These are phyloP conservation scores for Chionodraco myersi DNA, from an alignment of 2,113 vertebrate genomes.

Conservation along the genomic window DNA sequence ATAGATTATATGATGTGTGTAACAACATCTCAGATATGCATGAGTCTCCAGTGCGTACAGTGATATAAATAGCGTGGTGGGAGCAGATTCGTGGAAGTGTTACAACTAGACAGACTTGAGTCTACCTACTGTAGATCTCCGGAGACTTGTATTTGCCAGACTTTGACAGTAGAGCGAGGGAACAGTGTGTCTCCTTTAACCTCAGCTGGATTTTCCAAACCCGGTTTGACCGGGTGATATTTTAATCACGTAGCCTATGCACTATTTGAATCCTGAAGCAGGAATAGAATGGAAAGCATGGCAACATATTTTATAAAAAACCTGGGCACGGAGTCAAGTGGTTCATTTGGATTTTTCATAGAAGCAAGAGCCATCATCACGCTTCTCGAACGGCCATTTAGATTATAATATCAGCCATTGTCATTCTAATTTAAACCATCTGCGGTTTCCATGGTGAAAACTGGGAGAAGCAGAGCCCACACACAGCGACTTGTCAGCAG, in stretches of 20 bases:
- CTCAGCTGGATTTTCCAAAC: constrained; percentile 35
- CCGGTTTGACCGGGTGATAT: constrained; percentile 44
- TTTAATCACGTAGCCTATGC: constrained; percentile 10
- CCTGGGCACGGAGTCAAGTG: constrained; percentile 35
- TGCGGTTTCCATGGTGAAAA: constrained; percentile 77
- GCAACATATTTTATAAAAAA: no score
- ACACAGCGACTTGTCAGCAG: constrained; percentile 60
- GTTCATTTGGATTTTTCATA: constrained; percentile 24
- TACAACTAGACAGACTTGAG: constrained; percentile 47
- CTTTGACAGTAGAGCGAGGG: constrained; percentile 34
- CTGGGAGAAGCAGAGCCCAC: constrained; percentile 62
- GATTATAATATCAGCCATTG: constrained; percentile 67
- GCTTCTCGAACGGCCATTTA: constrained; percentile 41
- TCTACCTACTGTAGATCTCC: constrained; percentile 29
- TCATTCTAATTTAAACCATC: constrained; percentile 66
- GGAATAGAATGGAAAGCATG: background rate
- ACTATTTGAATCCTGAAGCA: constrained; percentile 10
- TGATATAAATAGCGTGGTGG: constrained; percentile 56
- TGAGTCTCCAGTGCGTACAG: constrained; percentile 30
- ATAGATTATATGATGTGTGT: background rate
- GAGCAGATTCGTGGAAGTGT: constrained; percentile 43
- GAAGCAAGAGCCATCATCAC: constrained; percentile 9
- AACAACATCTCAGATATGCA: constrained; percentile 26
- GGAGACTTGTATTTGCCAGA: constrained; percentile 25
- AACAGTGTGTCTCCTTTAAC: constrained; percentile 31